Percentiles rank a stretch among this genome's conserved stretches.
These are phyloP conservation scores for Flabesymbios commensalis DNA, from an alignment of 2,888 invertebrate species.

Conservation along the genomic window DNA sequence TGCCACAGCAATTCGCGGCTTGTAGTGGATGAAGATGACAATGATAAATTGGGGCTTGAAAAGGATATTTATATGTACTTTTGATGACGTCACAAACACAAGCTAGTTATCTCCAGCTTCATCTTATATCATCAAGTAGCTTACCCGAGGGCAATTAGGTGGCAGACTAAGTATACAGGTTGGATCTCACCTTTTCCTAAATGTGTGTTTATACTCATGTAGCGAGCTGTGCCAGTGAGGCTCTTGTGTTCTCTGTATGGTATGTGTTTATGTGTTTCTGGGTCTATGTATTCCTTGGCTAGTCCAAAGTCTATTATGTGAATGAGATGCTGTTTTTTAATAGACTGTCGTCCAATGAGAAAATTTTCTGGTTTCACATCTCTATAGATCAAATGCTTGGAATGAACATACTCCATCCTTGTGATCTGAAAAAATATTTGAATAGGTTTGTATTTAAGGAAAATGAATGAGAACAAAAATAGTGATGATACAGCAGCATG, in stretches of 20 bases:
- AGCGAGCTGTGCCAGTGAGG: conserved; percentile 98
- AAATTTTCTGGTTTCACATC: conserved; percentile 99
- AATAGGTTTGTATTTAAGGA: not conserved
- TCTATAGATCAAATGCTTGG: conserved; percentile 97
- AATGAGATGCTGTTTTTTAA: conserved; percentile 96
- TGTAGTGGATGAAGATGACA: too few relatives aligned
- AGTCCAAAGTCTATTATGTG: conserved; percentile 99
- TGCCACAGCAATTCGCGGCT: too few relatives aligned
- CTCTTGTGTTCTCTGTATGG: conserved; percentile 99
- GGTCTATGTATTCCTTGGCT: conserved; percentile 99
- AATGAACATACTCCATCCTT: conserved; percentile 99
- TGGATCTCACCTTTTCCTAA: conserved; percentile 94
- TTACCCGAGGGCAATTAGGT: too few relatives aligned
- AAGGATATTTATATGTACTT: too few relatives aligned
- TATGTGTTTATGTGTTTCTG: conserved; percentile 92
- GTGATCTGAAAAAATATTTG: conserved; percentile 76
- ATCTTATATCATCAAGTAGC: too few relatives aligned
- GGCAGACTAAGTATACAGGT: too few relatives aligned
- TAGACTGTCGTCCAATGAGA: conserved; percentile 95
- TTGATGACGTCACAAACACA: too few relatives aligned
- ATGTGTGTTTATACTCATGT: conserved; percentile 99
- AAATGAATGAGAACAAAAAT: not conserved
- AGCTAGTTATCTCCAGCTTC: too few relatives aligned
- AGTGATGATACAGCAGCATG: not conserved
- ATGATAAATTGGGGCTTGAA: too few relatives aligned